A percentile compares a stretch with the other conserved stretches of the same genome.
Conservation (phyloP, 2,888 invertebrate genomes). For the Boloria selene region DNA sequence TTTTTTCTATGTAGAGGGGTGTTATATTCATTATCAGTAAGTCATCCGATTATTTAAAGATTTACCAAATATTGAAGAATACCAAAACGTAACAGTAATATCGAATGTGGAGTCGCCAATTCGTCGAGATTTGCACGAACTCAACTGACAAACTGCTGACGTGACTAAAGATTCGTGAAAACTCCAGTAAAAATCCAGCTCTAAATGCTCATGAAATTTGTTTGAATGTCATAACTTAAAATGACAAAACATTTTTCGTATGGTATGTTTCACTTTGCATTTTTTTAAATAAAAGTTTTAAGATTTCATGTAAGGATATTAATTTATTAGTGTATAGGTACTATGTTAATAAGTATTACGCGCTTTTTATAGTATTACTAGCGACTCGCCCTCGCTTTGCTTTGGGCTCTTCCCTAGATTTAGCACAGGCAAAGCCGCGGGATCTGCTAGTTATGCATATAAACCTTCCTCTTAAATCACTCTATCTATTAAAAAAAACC, state of each 20-base stretch:
- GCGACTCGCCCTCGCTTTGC: too few species aligned
- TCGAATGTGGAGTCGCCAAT: constrained; percentile 35
- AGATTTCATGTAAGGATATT: too few species aligned
- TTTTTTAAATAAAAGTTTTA: too few species aligned
- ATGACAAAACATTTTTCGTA: neutral
- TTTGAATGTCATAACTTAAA: constrained; percentile 7
- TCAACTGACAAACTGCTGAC: constrained; percentile 34
- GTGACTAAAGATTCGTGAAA: constrained; percentile 25
- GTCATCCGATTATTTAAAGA: too few species aligned
- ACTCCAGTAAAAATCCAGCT: constrained; percentile 15
- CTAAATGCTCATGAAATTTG: constrained; percentile 11
- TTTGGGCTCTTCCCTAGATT: too few species aligned
- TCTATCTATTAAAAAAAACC: too few species aligned
- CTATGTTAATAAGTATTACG: too few species aligned
- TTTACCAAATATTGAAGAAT: constrained; percentile 34
- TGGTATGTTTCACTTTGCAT: neutral
- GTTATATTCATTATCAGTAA: neutral
- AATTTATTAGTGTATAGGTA: too few species aligned
- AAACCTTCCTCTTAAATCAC: too few species aligned
- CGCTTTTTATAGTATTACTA: neutral
- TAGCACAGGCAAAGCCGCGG: too few species aligned
- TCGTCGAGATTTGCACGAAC: constrained; percentile 34
- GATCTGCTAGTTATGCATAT: too few species aligned
- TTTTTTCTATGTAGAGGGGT: too few species aligned
- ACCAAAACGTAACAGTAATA: constrained; percentile 40